Conservation (phyloP, 1,140 invertebrate species). For the Nephila pilipes region DNA sequence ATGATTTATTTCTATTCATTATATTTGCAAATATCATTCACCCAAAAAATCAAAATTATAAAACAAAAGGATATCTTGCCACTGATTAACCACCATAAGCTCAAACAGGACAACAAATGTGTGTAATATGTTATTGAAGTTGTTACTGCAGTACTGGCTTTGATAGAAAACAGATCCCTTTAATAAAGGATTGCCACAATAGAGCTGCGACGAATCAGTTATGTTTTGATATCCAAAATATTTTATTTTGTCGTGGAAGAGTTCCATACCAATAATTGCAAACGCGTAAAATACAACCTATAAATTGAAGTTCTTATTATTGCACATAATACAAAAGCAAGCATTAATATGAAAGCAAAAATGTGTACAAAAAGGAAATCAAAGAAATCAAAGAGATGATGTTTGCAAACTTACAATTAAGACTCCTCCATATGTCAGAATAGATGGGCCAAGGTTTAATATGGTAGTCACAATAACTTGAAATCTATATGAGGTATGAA, state of each 20-base stretch:
- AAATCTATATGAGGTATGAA: conserved; percentile 80
- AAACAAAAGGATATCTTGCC: conserved; percentile 84
- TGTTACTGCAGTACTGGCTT: conserved; percentile 83
- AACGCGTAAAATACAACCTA: conserved; percentile 83
- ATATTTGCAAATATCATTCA: neutral
- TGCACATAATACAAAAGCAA: neutral
- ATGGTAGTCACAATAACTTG: conserved; percentile 83
- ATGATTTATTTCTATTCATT: neutral
- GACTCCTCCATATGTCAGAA: conserved; percentile 83
- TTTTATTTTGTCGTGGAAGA: conserved; percentile 82
- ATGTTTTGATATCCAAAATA: conserved; percentile 80
- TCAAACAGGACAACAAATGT: conserved; percentile 83
- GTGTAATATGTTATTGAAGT: conserved; percentile 83
- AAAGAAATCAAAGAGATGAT: neutral
- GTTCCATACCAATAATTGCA: conserved; percentile 84
- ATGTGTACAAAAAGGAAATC: neutral
- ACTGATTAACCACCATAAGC: conserved; percentile 84
- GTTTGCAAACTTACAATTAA: conserved; percentile 81
- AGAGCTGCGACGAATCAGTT: conserved; percentile 78
- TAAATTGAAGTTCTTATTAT: conserved; percentile 40
- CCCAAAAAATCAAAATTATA: neutral
- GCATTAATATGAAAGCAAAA: neutral
- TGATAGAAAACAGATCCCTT: conserved; percentile 81
- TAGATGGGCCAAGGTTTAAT: conserved; percentile 82
- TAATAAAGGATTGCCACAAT: conserved; percentile 82